Base-by-base conservation (phyloP, 2,113 vertebrate genomes). In the Poecilia latipinna region DNA sequence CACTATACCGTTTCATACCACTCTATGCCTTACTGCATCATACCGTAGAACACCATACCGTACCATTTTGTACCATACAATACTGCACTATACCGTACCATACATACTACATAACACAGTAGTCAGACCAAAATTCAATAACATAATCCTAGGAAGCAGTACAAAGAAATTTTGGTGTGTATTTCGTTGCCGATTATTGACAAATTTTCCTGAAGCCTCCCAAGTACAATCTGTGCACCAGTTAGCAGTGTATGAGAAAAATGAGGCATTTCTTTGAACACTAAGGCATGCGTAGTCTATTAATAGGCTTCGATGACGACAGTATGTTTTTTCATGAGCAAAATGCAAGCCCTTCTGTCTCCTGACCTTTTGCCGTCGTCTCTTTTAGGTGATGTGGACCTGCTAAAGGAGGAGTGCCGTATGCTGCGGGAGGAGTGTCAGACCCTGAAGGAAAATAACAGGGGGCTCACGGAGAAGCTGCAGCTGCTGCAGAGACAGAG, bases 401-500 rank as follows among this genome's bases (percentile, higher is more conserved):
- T 92, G 29, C 83, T 97, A 78, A 94, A 90, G 83, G 93, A 93
- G 61, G 94, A 95, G 84, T 96, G 94, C 82, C 88, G 82, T 31
- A 87, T 88, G 24, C 94, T 97, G 90, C 94, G 67, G 32, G 94
- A 95, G 42, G 95, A 97, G 73, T 96, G 95, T 88, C 92, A 79
- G 84, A 88, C 88, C 74, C 89, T 98, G 83, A 95, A 96, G 87
- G 94, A 95, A 64, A 96, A 95, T 86, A 98, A 97, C 94, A 93
- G 89, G 70, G 93, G 94, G 67, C 94, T 98, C 60, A 70, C 88
- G 0, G 92, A 94, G 87, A 92, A 93, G 3, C 94, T 94, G 78
- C 95, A 96, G 87, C 93, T 96, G 61, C 93, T 95, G 82, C 93
- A 95, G 28, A 90, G 94, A 61, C 92, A 96, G 86, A 93, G 93